Percentiles rank a stretch among this genome's conserved stretches.
phyloP scores from a whole-genome alignment of 2,113 vertebrate genomes.

The Girardinichthys multiradiatus region DNA sequence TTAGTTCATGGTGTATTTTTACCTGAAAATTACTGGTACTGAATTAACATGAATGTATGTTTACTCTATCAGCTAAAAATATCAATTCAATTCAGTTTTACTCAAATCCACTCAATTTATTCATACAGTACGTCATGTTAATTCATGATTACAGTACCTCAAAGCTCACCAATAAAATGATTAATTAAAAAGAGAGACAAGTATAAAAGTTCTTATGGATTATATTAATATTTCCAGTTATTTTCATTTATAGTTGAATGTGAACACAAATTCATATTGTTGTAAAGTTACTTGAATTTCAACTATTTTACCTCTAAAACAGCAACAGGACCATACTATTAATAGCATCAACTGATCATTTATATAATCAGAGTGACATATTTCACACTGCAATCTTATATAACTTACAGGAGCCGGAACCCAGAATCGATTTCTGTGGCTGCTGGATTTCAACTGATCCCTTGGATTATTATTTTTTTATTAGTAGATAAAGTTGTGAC shows the following conservation, averaged over 20 bases:
- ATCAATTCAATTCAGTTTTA: too few relatives aligned
- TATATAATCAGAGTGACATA: constrained; percentile 39
- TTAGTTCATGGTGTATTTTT: too few relatives aligned
- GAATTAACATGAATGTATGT: too few relatives aligned
- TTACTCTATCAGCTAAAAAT: too few relatives aligned
- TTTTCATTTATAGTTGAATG: background rate
- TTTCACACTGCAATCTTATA: constrained; percentile 48
- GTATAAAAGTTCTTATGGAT: too few relatives aligned
- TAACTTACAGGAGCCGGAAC: constrained; percentile 38
- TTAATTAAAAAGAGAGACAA: too few relatives aligned
- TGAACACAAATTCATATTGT: background rate
- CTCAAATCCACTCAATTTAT: too few relatives aligned
- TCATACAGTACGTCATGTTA: too few relatives aligned
- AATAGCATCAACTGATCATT: background rate
- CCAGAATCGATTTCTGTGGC: constrained; percentile 42
- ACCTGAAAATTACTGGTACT: too few relatives aligned
- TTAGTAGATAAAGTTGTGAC: constrained; percentile 61
- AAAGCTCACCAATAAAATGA: too few relatives aligned
- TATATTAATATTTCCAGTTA: too few relatives aligned
- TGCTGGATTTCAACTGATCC: constrained; percentile 41
- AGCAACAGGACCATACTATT: background rate
- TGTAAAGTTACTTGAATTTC: background rate
- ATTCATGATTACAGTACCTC: too few relatives aligned
- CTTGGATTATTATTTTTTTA: constrained; percentile 35
- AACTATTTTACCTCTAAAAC: background rate